Evolutionary conservation across 2,888 invertebrate genomes (phyloP).

Genomic region (Seira ritae): DNA sequence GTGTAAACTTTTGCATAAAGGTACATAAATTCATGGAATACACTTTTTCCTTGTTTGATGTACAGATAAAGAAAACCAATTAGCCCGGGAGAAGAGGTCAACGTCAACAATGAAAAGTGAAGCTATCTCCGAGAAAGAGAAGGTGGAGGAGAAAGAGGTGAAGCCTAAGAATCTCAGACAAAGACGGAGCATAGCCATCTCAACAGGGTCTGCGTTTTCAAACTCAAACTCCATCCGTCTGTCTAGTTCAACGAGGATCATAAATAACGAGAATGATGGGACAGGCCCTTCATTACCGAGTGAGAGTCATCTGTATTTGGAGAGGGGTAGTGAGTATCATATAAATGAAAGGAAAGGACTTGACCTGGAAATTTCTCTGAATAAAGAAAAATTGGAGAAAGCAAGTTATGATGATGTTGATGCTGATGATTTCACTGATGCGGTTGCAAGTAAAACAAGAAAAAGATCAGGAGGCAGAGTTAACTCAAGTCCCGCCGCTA

Average conservation of each 20-base stretch:
- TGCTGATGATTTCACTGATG: slow-evolving; percentile 11
- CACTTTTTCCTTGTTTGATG: neutral
- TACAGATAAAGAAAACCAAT: slow-evolving; percentile 32
- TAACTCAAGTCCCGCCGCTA: slow-evolving; percentile 37
- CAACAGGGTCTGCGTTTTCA: too few species aligned
- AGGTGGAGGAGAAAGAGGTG: neutral
- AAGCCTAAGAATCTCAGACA: slow-evolving; percentile 15
- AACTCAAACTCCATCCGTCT: neutral
- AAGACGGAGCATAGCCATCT: slow-evolving; percentile 13
- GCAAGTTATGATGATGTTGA: slow-evolving; percentile 53
- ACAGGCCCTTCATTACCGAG: too few species aligned
- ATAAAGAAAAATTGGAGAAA: slow-evolving; percentile 32
- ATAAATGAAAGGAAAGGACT: slow-evolving; percentile 22
- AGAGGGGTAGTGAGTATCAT: too few species aligned
- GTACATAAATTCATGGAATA: too few species aligned
- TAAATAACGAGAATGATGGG: slow-evolving; percentile 55
- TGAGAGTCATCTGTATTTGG: too few species aligned
- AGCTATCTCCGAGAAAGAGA: slow-evolving; percentile 3
- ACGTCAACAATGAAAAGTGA: slow-evolving; percentile 36
- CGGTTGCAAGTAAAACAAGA: slow-evolving; percentile 47
- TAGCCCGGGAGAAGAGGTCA: slow-evolving; percentile 42
- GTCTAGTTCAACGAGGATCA: slow-evolving; percentile 44
- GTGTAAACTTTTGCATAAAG: too few species aligned
- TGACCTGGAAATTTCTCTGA: slow-evolving; percentile 56
- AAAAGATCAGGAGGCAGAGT: slow-evolving; percentile 30